Percentiles rank a stretch among this genome's conserved stretches.
These are phyloP conservation scores for Aurelia sp. DNA, from an alignment of 30 jellyfish, hydroid and myxozoan species.

Conservation along the genomic window DNA sequence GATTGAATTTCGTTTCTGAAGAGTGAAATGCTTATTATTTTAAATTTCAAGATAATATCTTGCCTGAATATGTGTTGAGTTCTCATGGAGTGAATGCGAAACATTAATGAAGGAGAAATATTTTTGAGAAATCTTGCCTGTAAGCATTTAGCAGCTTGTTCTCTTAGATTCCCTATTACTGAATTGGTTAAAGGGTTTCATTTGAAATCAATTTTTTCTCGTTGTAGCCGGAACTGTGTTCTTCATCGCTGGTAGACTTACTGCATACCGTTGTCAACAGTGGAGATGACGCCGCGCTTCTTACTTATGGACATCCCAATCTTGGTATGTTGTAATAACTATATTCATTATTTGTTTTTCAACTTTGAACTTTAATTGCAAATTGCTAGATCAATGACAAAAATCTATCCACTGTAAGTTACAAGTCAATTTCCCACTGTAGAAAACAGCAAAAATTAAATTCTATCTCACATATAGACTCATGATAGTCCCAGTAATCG, in stretches of 20 bases:
- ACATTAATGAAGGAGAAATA: no score
- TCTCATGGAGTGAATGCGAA: no score
- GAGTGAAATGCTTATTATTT: no score
- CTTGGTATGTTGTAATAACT: conserved; percentile 48
- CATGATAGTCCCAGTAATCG: no score
- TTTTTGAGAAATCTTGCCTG: no score
- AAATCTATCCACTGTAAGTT: neutral
- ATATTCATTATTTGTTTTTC: neutral
- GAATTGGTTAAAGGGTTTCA: neutral
- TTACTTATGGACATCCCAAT: conserved; percentile 88
- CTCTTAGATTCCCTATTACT: no score
- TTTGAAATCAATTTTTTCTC: neutral
- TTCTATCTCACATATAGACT: neutral
- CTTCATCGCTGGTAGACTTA: conserved; percentile 82
- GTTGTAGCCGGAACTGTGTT: conserved; percentile 77
- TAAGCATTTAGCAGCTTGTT: no score
- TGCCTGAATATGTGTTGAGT: no score
- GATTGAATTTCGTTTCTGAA: no score
- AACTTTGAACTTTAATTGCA: no score
- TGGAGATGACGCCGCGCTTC: conserved; percentile 87
- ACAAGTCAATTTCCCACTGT: neutral
- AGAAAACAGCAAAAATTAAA: no score
- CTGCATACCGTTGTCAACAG: conserved; percentile 88
- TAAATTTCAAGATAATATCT: no score
- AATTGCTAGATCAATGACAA: neutral